Evolutionary conservation across 2,113 vertebrate species (phyloP), one percentile per base, ranked within the genome.

Genomic region (Piprites chloris): DNA sequence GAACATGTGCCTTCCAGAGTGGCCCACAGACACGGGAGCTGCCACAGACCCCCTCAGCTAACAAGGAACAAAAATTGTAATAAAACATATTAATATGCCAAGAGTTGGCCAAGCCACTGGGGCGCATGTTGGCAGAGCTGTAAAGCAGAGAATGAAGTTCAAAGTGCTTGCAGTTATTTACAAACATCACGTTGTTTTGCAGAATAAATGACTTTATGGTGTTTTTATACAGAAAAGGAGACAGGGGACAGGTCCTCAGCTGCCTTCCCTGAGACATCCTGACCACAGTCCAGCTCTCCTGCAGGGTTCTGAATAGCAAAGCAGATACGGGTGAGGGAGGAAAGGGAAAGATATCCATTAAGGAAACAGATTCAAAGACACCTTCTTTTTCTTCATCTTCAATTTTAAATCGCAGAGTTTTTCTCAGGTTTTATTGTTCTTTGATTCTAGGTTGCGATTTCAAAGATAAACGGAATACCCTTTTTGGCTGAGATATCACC

Each of bases 101-200:
- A 8, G 75, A 72, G 52, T 1, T 86, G 52, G 87, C 87, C 90
- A 49, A 63, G 85, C 81, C 84, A n/a, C 63, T 21, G 56, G 79
- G 85, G 55, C 3, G 1, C 1, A 2, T 2, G 9, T 24, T 94
- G 96, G 93, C 91, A 94, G 88, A 84, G 56, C 68, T 79, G 83
- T 49, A 86, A 81, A 84, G 82, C 76, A 61, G 32, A 66, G 90
- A 80, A 94, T 27, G 75, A 78, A 84, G 87, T 63, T 56, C 33
- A 65, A 82, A 90, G 47, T 49, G 93, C 65, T 93, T 53, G 75
- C 42, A 77, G 85, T 88, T 90, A 83, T 94, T 96, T 86, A 74
- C 93, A 93, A 87, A 73, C 16, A 44, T 86, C 59, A 24, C 56
- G 17, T 89, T 86, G 82, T 90, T 94, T 75, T 78, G 8, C 23